These are phyloP conservation scores for Drosophila trapezifrons DNA, from an alignment of 1,140 invertebrate genomes.

Conservation along the genomic window DNA sequence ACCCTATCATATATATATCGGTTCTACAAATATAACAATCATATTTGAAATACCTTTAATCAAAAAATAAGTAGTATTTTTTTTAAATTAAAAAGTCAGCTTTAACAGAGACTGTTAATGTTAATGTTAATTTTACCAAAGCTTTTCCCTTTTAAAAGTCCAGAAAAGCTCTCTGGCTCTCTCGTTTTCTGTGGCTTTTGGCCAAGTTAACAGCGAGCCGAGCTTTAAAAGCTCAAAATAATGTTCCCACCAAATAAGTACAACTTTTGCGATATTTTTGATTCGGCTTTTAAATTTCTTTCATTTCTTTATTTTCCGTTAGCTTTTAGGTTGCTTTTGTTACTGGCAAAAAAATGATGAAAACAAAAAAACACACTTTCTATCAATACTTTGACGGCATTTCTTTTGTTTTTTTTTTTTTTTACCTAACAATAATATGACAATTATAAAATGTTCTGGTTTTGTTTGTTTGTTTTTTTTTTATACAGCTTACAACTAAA, in stretches of 20 bases:
- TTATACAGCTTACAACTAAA: constrained; percentile 31
- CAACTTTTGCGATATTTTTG: constrained; percentile 12
- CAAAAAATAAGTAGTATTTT: neutral
- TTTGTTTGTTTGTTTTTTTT: constrained; percentile 11
- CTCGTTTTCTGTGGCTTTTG: too few relatives aligned
- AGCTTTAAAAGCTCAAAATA: neutral
- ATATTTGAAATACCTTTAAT: too few relatives aligned
- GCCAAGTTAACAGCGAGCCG: neutral
- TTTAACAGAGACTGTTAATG: neutral
- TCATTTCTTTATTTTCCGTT: constrained; percentile 50
- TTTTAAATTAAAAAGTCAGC: too few relatives aligned
- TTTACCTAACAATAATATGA: constrained; percentile 62
- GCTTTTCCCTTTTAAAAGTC: neutral
- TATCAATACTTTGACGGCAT: constrained; percentile 73
- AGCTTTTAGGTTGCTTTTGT: constrained; percentile 34
- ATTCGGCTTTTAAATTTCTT: constrained; percentile 40
- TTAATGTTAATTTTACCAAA: neutral
- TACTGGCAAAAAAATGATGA: constrained; percentile 30
- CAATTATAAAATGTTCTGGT: constrained; percentile 18
- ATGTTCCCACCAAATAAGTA: neutral
- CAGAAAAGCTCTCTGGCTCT: constrained; percentile 1
- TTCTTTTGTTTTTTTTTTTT: constrained; percentile 13
- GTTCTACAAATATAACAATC: too few relatives aligned
- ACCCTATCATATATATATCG: too few relatives aligned
- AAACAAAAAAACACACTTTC: constrained; percentile 34